phyloP scores from a whole-genome alignment of 2,797 vertebrate genomes.

The Danio choprae region DNA sequence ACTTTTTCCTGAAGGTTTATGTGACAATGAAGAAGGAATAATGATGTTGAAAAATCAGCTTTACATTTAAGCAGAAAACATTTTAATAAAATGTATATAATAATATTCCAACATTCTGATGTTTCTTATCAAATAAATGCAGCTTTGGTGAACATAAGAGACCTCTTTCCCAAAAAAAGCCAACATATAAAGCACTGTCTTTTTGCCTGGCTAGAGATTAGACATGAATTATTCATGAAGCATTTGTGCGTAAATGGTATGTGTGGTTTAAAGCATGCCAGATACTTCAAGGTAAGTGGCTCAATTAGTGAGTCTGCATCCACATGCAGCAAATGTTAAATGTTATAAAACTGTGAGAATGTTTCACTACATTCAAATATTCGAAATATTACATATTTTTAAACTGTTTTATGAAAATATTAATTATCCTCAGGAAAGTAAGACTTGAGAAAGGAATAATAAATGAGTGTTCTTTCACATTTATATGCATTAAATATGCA shows the following conservation, averaged over 20 bases:
- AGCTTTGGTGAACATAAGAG: not conserved
- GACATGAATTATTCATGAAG: not conserved
- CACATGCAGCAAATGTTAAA: not conserved
- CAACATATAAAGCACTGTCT: not conserved
- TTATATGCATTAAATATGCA: not conserved
- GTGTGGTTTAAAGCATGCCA: not conserved
- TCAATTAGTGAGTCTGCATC: conserved; percentile 5
- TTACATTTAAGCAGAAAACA: not conserved
- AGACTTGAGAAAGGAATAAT: not conserved
- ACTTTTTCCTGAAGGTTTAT: not conserved
- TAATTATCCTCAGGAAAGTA: not conserved
- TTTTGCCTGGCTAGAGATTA: conserved; percentile 1
- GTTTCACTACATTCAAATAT: not conserved
- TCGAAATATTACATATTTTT: not conserved
- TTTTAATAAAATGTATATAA: not conserved
- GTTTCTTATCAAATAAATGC: not conserved
- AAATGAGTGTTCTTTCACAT: not conserved
- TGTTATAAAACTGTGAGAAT: not conserved
- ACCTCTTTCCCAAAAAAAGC: not conserved
- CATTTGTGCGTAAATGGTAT: not conserved
- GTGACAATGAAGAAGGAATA: not conserved
- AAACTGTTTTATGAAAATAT: not conserved
- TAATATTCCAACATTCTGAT: too few species aligned
- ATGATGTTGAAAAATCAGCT: too few species aligned
- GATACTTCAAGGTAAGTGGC: not conserved